Conservation (phyloP, 1,140 invertebrate genomes). For the Zaprionus davidi region DNA sequence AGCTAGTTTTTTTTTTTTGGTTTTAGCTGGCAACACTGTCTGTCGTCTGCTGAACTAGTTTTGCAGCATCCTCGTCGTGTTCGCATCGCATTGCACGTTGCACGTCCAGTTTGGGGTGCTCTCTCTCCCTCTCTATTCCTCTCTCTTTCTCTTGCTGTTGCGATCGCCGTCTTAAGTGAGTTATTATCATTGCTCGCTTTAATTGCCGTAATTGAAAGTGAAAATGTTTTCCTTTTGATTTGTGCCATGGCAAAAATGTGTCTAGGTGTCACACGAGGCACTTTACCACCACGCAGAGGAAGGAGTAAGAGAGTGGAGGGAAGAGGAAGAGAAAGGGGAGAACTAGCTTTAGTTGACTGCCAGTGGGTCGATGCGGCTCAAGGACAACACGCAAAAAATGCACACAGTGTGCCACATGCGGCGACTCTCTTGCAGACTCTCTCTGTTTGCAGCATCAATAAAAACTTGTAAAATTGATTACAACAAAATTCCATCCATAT, state of each 20-base stretch:
- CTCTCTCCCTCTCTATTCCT: background rate
- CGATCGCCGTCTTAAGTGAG: slow-evolving; percentile 69
- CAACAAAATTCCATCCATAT: slow-evolving; percentile 56
- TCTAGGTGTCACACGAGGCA: slow-evolving; percentile 73
- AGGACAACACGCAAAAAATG: slow-evolving; percentile 57
- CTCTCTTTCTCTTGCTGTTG: background rate
- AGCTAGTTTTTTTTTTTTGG: slow-evolving; percentile 19
- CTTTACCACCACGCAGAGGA: slow-evolving; percentile 32
- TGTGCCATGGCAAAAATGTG: slow-evolving; percentile 78
- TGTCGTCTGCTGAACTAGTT: slow-evolving; percentile 53
- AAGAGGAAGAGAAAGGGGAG: background rate
- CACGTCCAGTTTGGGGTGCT: slow-evolving; percentile 28
- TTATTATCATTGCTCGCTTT: slow-evolving; percentile 82
- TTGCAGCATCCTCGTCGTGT: slow-evolving; percentile 16
- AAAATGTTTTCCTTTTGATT: slow-evolving; percentile 82
- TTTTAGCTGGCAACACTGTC: slow-evolving; percentile 8
- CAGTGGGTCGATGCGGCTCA: slow-evolving; percentile 38
- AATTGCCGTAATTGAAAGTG: slow-evolving; percentile 83
- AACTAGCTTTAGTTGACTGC: background rate
- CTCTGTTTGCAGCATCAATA: slow-evolving; percentile 50
- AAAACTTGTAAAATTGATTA: slow-evolving; percentile 81
- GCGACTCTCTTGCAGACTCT: slow-evolving; percentile 31
- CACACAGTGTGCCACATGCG: slow-evolving; percentile 64
- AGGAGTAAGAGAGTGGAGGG: background rate
- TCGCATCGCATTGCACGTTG: slow-evolving; percentile 1